Evolutionary conservation across 2,797 vertebrate species (phyloP).

Genomic region (Channa striata): DNA sequence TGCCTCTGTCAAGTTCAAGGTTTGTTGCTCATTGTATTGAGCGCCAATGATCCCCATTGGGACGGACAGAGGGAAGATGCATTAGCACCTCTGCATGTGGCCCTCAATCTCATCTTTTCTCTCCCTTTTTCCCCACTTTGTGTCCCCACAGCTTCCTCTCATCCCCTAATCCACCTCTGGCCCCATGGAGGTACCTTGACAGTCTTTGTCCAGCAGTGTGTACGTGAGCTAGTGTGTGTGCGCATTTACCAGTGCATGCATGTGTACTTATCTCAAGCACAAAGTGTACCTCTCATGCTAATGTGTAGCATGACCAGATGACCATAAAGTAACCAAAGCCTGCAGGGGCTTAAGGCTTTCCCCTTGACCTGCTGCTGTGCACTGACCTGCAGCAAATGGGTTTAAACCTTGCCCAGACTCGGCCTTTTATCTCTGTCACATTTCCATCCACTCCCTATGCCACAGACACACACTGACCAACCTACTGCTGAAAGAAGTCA

Average conservation of each 20-base stretch:
- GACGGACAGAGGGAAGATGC: slow-evolving; percentile 74
- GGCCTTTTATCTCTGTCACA: slow-evolving; percentile 75
- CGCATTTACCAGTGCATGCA: slow-evolving; percentile 29
- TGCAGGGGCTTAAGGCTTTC: slow-evolving; percentile 68
- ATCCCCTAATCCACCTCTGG: slow-evolving; percentile 38
- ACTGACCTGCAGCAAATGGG: slow-evolving; percentile 77
- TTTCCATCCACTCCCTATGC: slow-evolving; percentile 68
- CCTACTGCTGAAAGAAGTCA: slow-evolving; percentile 73
- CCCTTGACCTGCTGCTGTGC: slow-evolving; percentile 78
- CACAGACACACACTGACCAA: slow-evolving; percentile 68
- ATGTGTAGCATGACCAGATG: slow-evolving; percentile 65
- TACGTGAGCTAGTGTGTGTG: slow-evolving; percentile 1
- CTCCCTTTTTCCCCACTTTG: slow-evolving; percentile 44
- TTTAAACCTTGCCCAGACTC: slow-evolving; percentile 75
- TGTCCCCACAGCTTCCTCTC: slow-evolving; percentile 44
- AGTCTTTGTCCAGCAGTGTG: slow-evolving; percentile 44
- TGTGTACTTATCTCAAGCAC: slow-evolving; percentile 32
- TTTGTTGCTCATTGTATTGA: slow-evolving; percentile 84
- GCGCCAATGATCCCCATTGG: slow-evolving; percentile 65
- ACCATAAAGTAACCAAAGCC: slow-evolving; percentile 67
- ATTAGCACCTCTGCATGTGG: slow-evolving; percentile 85
- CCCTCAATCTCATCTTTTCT: slow-evolving; percentile 72
- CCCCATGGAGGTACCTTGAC: slow-evolving; percentile 50
- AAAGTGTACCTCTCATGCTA: slow-evolving; percentile 38
- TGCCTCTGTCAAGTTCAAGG: slow-evolving; percentile 78